Conservation (phyloP, 2,797 vertebrate genomes). For the Ara ararauna region DNA sequence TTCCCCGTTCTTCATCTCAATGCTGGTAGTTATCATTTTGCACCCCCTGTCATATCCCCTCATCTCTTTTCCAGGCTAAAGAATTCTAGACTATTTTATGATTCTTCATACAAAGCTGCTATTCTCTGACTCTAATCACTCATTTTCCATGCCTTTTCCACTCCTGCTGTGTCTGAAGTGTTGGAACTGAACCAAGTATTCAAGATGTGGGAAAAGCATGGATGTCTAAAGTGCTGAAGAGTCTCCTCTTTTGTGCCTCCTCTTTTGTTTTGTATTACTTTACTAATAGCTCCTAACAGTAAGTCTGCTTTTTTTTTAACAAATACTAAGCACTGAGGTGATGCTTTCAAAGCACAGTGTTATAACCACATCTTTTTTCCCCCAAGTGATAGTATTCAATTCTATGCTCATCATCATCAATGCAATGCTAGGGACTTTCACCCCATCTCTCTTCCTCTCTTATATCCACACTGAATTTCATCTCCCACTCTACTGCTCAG, state of each 20-base stretch:
- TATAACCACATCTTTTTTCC: neutral
- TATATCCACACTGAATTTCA: neutral
- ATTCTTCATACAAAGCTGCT: conserved; percentile 7
- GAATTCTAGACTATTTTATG: neutral
- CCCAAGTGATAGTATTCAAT: neutral
- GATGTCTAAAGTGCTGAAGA: conserved; percentile 38
- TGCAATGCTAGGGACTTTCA: neutral
- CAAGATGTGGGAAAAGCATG: conserved; percentile 36
- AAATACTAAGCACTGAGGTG: conserved; percentile 9
- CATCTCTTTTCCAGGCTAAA: conserved; percentile 23
- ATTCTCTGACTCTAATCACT: conserved; percentile 24
- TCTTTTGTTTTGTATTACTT: conserved; percentile 52
- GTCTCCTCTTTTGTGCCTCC: neutral
- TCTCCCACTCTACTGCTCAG: neutral
- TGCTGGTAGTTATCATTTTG: neutral
- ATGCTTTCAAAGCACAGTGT: conserved; percentile 20
- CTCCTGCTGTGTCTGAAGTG: conserved; percentile 48
- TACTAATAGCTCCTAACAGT: conserved; percentile 38
- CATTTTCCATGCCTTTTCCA: conserved; percentile 42
- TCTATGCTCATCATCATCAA: neutral
- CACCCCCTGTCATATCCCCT: neutral
- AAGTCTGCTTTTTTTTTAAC: neutral
- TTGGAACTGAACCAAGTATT: conserved; percentile 41
- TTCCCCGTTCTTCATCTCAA: neutral
- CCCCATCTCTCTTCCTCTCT: neutral